Evolutionary conservation across 2,888 invertebrate genomes (phyloP), one percentile per base, ranked within the genome.

Genomic region (Caenorhabditis sp.): DNA sequence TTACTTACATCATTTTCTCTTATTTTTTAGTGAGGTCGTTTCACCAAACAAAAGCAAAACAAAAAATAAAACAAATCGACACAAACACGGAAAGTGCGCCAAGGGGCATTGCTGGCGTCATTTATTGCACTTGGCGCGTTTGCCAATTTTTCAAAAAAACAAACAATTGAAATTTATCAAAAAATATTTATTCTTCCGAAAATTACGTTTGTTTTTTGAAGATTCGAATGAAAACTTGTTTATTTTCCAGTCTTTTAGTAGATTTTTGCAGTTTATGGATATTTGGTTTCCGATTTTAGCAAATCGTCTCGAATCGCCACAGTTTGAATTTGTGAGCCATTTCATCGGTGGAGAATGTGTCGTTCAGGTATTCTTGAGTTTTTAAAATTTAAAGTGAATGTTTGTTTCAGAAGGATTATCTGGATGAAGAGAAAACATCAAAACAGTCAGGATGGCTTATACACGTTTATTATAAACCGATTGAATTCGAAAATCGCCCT

Each of bases 331-430:
- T 26, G 22, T 13, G 6, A 28, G 50, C 4, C 47, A 72, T 0
- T 82, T 82, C 20, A 60, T 82, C 28, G 82, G 82, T 35, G 82
- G 82, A 58, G 68, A 82, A 18, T 65, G 76, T 26, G n/a, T 79
- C 2, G 22, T 78, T n/a, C 60, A 77, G 65, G 81, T 78, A 28
- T 50, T 35, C 47, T 24, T 4, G 20, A 18, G 44, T 28, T 18
- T 55, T 9, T 22, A 20, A 28, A 22, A 26, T 35, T 24, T 8
- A 11, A 40, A 11, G 13, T 13, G 40, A 13, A 11, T 40, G 2
- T 40, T 11, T 40, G 6, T 11, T 56, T 26, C 65, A 82, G 82
- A 82, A 82, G 69, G 78, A 82, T 32, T 79, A 65, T 51, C 40
- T 71, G 9, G 78, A 81, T 15, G 53, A 67, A 18, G 71, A 69